Conservation (phyloP, 2,888 invertebrate species). For the Tuberolachnus salignus region DNA sequence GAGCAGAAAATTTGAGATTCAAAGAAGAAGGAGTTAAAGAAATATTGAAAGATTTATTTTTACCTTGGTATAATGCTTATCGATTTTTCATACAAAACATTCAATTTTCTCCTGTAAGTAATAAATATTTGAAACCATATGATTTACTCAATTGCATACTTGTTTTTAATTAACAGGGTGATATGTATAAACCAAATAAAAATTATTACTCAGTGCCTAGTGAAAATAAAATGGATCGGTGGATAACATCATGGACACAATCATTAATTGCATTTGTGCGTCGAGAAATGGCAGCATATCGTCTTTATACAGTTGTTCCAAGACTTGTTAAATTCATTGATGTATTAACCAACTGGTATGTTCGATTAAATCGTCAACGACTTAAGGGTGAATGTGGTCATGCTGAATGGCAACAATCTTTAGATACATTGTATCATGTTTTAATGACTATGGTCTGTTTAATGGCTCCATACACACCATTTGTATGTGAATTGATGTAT, state of each 20-base stretch:
- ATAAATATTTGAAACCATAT: neutral
- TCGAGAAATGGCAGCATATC: constrained; percentile 92
- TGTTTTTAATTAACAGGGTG: constrained; percentile 28
- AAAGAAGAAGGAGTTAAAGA: constrained; percentile 97
- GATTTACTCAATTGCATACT: neutral
- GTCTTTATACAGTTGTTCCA: constrained; percentile 94
- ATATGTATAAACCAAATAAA: constrained; percentile 49
- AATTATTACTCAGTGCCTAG: constrained; percentile 59
- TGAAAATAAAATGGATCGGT: constrained; percentile 90
- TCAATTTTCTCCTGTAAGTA: constrained; percentile 60
- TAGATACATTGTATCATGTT: constrained; percentile 87
- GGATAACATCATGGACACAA: constrained; percentile 97
- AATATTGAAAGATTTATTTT: constrained; percentile 94
- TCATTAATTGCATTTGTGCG: constrained; percentile 86
- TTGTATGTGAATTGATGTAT: constrained; percentile 93
- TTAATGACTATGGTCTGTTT: constrained; percentile 86
- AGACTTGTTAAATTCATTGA: constrained; percentile 94
- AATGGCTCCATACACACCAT: constrained; percentile 98
- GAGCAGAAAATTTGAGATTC: constrained; percentile 94
- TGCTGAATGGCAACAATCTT: constrained; percentile 80
- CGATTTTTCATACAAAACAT: constrained; percentile 94
- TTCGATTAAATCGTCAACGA: constrained; percentile 92
- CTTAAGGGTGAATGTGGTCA: constrained; percentile 86
- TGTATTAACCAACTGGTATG: constrained; percentile 98
- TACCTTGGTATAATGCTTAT: constrained; percentile 96